These are phyloP conservation scores for Puma concolor DNA, from an alignment of 2,113 vertebrate genomes.

Conservation along the genomic window DNA sequence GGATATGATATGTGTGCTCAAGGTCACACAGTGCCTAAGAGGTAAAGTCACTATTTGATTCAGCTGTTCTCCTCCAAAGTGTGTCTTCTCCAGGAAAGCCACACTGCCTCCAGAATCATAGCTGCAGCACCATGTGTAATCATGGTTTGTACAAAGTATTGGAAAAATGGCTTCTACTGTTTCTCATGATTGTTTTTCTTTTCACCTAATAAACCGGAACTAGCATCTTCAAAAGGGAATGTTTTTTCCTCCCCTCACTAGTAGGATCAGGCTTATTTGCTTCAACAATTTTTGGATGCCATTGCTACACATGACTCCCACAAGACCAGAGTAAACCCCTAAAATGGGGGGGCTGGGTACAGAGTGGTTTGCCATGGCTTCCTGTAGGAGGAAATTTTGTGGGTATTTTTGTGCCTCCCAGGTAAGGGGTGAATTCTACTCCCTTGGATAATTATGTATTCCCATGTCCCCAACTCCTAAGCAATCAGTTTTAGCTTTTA, in stretches of 20 bases:
- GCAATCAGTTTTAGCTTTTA: not conserved
- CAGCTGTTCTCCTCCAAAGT: not conserved
- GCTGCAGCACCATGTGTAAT: not conserved
- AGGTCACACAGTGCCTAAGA: not conserved
- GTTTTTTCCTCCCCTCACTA: not conserved
- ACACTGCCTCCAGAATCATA: not conserved
- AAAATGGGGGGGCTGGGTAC: not conserved
- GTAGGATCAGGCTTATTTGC: not conserved
- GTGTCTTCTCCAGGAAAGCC: not conserved
- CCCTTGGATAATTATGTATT: not conserved
- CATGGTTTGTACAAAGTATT: not conserved
- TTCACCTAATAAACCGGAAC: not conserved
- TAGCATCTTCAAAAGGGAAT: not conserved
- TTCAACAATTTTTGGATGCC: not conserved
- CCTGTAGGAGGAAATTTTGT: not conserved
- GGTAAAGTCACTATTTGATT: not conserved
- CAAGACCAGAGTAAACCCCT: not conserved
- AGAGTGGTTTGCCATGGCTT: not conserved
- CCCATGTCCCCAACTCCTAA: not conserved
- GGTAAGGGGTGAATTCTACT: not conserved
- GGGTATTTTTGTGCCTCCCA: not conserved
- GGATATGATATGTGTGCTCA: not conserved
- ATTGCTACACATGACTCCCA: not conserved
- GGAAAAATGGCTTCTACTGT: not conserved
- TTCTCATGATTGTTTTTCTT: not conserved